Base-by-base conservation (phyloP, 2,113 vertebrate genomes). In the Candoia aspera region DNA sequence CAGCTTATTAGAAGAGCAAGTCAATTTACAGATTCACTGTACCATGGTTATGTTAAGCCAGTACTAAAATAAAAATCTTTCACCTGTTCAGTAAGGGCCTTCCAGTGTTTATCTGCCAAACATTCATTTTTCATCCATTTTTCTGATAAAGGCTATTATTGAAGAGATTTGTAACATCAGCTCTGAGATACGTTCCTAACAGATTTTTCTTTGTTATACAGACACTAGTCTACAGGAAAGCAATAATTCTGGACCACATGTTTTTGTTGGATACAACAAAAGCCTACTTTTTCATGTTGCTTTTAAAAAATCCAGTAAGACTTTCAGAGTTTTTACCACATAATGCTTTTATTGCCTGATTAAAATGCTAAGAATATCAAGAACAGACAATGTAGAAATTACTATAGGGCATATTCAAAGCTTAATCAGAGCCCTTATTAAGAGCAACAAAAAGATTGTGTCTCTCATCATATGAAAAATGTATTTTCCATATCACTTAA, bases 71-170 rank as follows among this genome's bases (percentile, higher is more conserved):
- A 21, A 29, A 87, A 1, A 8, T 73, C 90, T 33, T 55, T 49
- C 73, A 84, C 21, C 24, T 60, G 49, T 8, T 92, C 12, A 49
- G 90, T 87, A 33, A 95, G 49, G 0, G 4, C 58, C 11, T 93
- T 94, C 57, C 53, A 68, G 23, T 0, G 0, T 33, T 92, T 57
- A 95, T 29, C 23, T 90, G 85, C 84, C 73, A 21, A 94, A 24
- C 19, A 95, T 53, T 93, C 92, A 93, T 88, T 94, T 93, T 26
- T 91, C 91, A 88, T 64, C 15, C 86, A 95, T 88, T 33, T 92
- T 84, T 1, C 86, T 24, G 2, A 94, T 68, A 94, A 95, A 92
- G 85, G 90, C 49, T 93, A 91, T 83, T 84, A 94, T 42, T 92
- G 95, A 91, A 57, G 92, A 46, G 24, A 94, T 95, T 91, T 94